Evolutionary conservation across 2,113 vertebrate species (phyloP).

Genomic region (Drymodes brunneopygia): DNA sequence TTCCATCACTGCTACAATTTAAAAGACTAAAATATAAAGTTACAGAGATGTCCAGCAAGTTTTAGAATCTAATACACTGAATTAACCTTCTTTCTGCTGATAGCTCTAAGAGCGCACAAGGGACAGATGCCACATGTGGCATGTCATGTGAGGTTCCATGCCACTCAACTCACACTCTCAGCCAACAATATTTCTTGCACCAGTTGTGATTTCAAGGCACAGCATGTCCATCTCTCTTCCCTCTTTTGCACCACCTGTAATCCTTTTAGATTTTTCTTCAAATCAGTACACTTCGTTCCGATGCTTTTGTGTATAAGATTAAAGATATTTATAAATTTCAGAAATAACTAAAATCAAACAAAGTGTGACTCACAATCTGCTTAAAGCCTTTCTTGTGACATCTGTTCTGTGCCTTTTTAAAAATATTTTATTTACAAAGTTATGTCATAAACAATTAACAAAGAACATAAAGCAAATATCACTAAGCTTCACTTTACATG

Average conservation of each 20-base stretch:
- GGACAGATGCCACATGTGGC: background rate
- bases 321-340: background rate
- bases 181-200: background rate
- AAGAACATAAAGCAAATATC: background rate
- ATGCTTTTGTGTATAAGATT: background rate
- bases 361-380: background rate
- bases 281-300: background rate
- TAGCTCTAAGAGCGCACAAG: accelerated
- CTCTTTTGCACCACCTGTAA: background rate
- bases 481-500: background rate
- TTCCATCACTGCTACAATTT: background rate
- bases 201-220: background rate
- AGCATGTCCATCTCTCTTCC: background rate
- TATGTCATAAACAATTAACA: background rate
- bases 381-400: background rate
- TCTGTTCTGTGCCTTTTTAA: background rate
- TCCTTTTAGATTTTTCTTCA: background rate
- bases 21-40: background rate
- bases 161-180: background rate
- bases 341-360: background rate
- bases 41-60: background rate
- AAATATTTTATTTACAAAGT: background rate
- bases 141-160: background rate
- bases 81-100: background rate
- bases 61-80: background rate